Conservation (phyloP, 2,888 invertebrate species). For the Geophilus truncorum region DNA sequence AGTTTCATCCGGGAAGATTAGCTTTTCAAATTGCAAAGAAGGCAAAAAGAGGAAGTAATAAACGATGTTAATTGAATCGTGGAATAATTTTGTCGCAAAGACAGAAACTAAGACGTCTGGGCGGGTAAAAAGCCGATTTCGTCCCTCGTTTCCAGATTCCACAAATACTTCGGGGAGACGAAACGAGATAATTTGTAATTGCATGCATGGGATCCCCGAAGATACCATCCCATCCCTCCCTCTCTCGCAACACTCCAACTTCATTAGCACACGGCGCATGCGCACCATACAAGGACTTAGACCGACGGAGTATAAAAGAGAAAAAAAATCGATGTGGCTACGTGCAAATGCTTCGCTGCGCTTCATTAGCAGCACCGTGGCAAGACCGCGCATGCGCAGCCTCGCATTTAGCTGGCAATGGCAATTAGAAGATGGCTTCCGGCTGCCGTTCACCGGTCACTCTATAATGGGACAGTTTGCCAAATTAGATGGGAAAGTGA, state of each 20-base stretch:
- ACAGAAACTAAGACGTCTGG: background rate
- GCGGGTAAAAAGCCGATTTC: background rate
- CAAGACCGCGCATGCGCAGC: background rate
- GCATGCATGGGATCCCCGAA: background rate
- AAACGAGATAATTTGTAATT: conserved; percentile 10
- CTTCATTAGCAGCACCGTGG: background rate
- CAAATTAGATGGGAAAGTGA: background rate
- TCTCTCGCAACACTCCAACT: background rate
- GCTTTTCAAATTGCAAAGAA: too few relatives aligned
- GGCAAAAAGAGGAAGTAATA: background rate
- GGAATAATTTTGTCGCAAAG: background rate
- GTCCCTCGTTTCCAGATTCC: background rate
- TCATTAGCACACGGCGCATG: background rate
- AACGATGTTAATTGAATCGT: background rate
- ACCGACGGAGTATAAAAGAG: background rate
- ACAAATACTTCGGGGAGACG: background rate
- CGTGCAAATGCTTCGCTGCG: background rate
- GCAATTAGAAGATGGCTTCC: background rate
- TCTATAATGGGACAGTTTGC: background rate
- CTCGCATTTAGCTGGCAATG: background rate
- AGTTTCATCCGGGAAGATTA: too few relatives aligned
- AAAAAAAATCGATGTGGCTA: background rate
- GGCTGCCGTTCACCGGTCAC: background rate
- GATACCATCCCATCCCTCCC: background rate
- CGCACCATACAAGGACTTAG: background rate